Base-by-base conservation (phyloP, 2,888 invertebrate species). In the Agelastica alni region DNA sequence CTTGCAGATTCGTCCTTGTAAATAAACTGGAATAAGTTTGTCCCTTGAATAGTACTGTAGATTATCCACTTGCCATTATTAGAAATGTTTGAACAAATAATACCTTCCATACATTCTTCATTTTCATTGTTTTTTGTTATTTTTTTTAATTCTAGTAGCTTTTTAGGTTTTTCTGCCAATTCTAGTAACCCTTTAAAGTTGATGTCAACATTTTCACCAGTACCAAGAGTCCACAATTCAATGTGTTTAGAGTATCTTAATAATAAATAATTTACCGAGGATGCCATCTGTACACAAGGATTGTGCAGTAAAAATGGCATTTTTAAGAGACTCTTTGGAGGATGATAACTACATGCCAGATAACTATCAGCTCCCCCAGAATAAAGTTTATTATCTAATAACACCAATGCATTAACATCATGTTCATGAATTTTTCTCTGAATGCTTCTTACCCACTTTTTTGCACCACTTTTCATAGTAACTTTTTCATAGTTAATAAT, bases 301-400 rank as follows among this genome's bases (percentile, higher is more conserved):
- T 77, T 72, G 61, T 86, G 84, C 28, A 89, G 75, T 71, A 91
- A 80, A 0, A 91, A 90, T 1, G 90, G 89, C 68, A 87, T 82
- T 70, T 88, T 87, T 62, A 84, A 78, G 0, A 88, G 78, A 60
- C 81, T 80, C 71, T 85, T 87, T 0, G 84, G 88, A 4, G 86
- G 86, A 67, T 83, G 85, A 67, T 84, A 87, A 6, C 88, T 88
- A 54, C 88, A 79, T 1, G 87, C 86, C 13, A 93, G 76, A 68
- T 91, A 88, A 1, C 91, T 89, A 75, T 92, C 92, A 28, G 87
- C 80, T 12, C 93, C 95, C 54, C 87, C 91, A 1, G 94, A 93
- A 64, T 89, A 83, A 12, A 95, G 78, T 68, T 83, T 84, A 3
- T 85, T 80, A 6, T 81, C 83, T 43, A 83, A 79, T 30, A 87